Base-by-base conservation (phyloP, 2,113 vertebrate genomes). In the Siniperca knerii region DNA sequence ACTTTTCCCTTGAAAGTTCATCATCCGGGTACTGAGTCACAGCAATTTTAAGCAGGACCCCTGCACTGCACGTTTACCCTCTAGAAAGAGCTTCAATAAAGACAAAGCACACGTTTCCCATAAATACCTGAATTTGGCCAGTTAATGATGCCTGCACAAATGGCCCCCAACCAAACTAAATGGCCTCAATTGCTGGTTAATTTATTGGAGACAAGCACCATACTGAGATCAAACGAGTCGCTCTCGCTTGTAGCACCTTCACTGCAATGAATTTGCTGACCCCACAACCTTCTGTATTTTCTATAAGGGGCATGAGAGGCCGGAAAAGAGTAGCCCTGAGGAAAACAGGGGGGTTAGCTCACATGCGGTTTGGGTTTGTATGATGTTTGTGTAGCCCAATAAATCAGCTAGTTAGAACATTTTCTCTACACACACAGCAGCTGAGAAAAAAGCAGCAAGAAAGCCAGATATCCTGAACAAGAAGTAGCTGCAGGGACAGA, bases 341-440 rank as follows among this genome's bases (percentile, higher is more conserved):
- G 75, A 74, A 21, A 68, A 74, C 58, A 65, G 64, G 46, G 65
- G 81, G 73, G 86, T 88, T 73, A 78, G 76, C 85, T 79, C 86
- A 92, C 93, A 95, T 94, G 91, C 92, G 93, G 93, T 92, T 94
- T 93, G 90, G 89, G 89, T 95, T 95, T 95, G 84, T 54, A 57
- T 55, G 77, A 73, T 67, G 81, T 86, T 86, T 82, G 89, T 71
- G 88, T 23, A 83, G 85, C 83, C 89, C 82, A 90, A 79, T 94
- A 93, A 93, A 94, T 94, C 90, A 93, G 83, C 79, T 86, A 79
- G 87, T 89, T 92, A 82, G 87, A 82, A 91, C 69, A 48, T 77
- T 42, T 79, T 86, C 84, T 85, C 29, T 83, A 70, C 48, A 44
- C 75, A 85, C 87, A 82, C 80, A 71, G 87, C 81, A 85, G 90